Evolutionary conservation across 2,888 invertebrate species (phyloP).

Genomic region (Ischnus inquisitorius): DNA sequence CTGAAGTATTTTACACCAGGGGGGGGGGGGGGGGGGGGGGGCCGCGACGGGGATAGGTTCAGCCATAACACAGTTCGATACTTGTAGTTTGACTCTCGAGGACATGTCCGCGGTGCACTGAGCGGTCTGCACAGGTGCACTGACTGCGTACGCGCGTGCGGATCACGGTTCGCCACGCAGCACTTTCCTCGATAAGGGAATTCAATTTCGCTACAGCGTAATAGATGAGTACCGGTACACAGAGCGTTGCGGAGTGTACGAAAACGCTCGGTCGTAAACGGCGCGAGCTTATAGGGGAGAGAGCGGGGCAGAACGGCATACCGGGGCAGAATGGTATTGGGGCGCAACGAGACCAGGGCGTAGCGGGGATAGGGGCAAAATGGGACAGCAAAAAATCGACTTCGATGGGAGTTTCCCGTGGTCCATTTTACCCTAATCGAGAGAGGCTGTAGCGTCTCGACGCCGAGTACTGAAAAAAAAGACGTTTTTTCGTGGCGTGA

Average conservation of each 20-base stretch:
- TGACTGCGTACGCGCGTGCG: background rate
- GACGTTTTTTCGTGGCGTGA: too few relatives aligned
- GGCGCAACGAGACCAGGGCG: too few relatives aligned
- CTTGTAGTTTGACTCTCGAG: background rate
- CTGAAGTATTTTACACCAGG: constrained; percentile 6
- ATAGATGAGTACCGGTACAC: constrained; percentile 26
- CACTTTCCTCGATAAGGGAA: constrained; percentile 37
- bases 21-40: too few relatives aligned
- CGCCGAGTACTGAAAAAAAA: too few relatives aligned
- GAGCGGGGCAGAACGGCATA: too few relatives aligned
- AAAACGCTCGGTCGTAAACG: constrained; percentile 31
- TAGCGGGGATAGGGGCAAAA: too few relatives aligned
- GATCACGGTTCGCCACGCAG: background rate
- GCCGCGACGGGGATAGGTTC: background rate
- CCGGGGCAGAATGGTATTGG: too few relatives aligned
- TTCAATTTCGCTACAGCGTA: constrained; percentile 42
- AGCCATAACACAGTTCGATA: too few relatives aligned
- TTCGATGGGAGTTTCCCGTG: too few relatives aligned
- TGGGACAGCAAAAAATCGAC: too few relatives aligned
- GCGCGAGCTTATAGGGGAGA: background rate
- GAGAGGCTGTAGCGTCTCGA: too few relatives aligned
- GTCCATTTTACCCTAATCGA: too few relatives aligned
- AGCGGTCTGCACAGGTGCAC: constrained; percentile 12
- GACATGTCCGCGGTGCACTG: background rate
- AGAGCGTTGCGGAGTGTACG: background rate